Evolutionary conservation across 2,797 vertebrate species (phyloP).

Genomic region (Tinamus major): DNA sequence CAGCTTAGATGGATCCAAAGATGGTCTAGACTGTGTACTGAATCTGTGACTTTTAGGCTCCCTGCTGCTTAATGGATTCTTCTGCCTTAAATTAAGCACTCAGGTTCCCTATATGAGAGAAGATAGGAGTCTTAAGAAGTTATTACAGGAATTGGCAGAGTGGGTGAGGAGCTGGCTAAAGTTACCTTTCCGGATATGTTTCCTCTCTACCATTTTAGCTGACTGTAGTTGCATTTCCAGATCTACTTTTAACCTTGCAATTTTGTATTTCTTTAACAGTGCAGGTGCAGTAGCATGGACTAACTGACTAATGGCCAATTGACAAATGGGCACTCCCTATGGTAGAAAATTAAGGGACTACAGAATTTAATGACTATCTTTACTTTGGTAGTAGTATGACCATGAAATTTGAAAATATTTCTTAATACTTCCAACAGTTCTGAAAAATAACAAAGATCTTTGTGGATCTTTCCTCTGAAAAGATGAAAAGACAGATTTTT

Average conservation of each 20-base stretch:
- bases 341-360: background rate
- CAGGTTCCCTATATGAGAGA: background rate
- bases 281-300: background rate
- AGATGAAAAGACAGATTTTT: background rate
- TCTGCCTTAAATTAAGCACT: background rate
- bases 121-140: background rate
- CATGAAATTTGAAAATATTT: background rate
- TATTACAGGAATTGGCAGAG: background rate
- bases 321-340: background rate
- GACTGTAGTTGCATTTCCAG: background rate
- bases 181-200: background rate
- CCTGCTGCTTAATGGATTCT: background rate
- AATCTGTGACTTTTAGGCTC: background rate
- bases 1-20: background rate
- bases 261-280: background rate
- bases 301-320: background rate
- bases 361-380: background rate
- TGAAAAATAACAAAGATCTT: background rate
- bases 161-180: background rate
- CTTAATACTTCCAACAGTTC: background rate
- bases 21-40: background rate
- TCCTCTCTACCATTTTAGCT: background rate
- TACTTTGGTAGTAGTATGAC: background rate
- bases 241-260: background rate
- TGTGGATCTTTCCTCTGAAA: background rate